Conservation (phyloP, 2,113 vertebrate genomes). For the Corythoichthys intestinalis region DNA sequence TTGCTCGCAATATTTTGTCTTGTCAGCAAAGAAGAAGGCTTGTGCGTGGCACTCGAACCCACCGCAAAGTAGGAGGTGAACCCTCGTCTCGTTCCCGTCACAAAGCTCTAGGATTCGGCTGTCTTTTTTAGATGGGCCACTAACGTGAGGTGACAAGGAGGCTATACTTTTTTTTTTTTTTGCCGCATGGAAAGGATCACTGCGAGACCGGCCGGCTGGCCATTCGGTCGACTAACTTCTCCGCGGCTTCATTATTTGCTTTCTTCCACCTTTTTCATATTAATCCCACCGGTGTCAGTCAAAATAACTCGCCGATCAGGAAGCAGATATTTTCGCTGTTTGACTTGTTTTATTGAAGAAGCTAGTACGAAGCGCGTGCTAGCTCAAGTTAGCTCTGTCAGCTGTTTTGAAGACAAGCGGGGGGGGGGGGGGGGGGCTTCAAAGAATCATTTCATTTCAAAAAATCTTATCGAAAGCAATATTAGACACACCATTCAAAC, state of each 20-base stretch:
- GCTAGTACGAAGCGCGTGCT: constrained; percentile 41
- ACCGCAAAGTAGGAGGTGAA: neutral
- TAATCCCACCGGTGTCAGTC: neutral
- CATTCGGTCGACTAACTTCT: neutral
- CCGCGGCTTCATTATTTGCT: neutral
- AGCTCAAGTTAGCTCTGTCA: constrained; percentile 42
- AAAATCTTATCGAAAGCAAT: neutral
- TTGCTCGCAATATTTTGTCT: neutral
- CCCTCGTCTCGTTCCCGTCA: neutral
- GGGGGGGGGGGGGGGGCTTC: neutral
- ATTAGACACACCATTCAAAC: neutral
- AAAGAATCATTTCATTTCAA: neutral
- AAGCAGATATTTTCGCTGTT: constrained; percentile 61
- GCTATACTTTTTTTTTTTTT: constrained; percentile 22
- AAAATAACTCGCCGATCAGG: constrained; percentile 5
- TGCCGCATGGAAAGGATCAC: constrained; percentile 39
- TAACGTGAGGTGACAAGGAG: neutral
- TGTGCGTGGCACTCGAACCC: neutral
- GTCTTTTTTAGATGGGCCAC: neutral
- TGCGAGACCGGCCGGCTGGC: neutral
- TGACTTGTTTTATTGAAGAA: constrained; percentile 3
- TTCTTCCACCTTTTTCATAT: neutral
- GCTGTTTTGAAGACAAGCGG: neutral
- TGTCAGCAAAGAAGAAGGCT: neutral
- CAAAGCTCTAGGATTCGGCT: neutral